Percentiles rank a stretch among this genome's conserved stretches.
Conservation (phyloP, 2,113 vertebrate genomes). For the Takifugu bimaculatus region DNA sequence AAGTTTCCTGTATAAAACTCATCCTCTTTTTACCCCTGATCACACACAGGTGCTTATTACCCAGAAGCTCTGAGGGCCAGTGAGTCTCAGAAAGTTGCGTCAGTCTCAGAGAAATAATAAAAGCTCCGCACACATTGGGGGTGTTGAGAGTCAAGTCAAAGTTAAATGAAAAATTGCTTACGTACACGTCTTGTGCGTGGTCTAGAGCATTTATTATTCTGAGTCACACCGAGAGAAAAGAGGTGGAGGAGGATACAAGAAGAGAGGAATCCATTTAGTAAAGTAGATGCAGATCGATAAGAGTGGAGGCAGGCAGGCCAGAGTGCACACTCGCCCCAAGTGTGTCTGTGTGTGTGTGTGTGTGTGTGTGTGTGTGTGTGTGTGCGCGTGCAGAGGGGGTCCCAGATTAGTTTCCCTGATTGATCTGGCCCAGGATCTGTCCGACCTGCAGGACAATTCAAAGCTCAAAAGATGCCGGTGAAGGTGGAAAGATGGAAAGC, state of each 20-base stretch:
- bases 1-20: not conserved
- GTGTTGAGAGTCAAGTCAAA: conserved; percentile 54
- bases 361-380: conserved; percentile 7
- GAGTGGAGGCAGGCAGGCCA: conserved; percentile 69
- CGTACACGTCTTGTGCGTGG: conserved; percentile 45
- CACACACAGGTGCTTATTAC: conserved; percentile 34
- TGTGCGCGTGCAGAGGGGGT: conserved; percentile 48
- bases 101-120: conserved; percentile 47
- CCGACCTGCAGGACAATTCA: conserved; percentile 71
- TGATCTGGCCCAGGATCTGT: conserved; percentile 72
- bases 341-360: conserved; percentile 12
- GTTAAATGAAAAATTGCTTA: conserved; percentile 78
- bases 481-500: conserved; percentile 52
- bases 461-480: conserved; percentile 53
- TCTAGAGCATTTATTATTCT: conserved; percentile 73
- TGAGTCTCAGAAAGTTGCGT: conserved; percentile 58
- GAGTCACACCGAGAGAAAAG: conserved; percentile 58
- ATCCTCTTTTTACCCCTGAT: conserved; percentile 43
- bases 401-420: conserved; percentile 76
- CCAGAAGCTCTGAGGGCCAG: conserved; percentile 16
- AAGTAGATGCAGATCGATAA: conserved; percentile 80
- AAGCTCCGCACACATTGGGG: conserved; percentile 46
- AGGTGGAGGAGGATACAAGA: conserved; percentile 56
- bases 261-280: conserved; percentile 75
- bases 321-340: conserved; percentile 41